Conservation (phyloP, 2,888 invertebrate genomes). For the Lycocerus yunnanus region DNA sequence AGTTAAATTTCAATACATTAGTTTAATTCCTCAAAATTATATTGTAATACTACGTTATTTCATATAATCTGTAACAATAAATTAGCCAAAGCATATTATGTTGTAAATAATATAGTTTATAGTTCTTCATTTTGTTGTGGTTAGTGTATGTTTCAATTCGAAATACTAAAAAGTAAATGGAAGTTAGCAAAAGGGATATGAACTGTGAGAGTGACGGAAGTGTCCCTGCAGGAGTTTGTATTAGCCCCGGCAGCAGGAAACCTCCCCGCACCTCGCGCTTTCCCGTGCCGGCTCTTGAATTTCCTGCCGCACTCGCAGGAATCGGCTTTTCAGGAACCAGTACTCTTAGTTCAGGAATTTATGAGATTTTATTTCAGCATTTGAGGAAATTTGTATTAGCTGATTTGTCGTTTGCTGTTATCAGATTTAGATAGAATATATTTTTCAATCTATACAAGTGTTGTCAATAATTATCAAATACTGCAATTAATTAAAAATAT, state of each 20-base stretch:
- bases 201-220: slow-evolving; percentile 36
- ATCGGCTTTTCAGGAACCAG: slow-evolving; percentile 30
- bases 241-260: slow-evolving; percentile 42
- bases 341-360: slow-evolving; percentile 38
- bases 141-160: slow-evolving; percentile 1
- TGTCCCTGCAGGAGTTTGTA: slow-evolving; percentile 36
- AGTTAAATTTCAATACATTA: not conserved
- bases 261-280: slow-evolving; percentile 43
- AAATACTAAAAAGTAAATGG: slow-evolving; percentile 26
- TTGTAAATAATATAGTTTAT: not conserved
- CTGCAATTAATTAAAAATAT: not conserved
- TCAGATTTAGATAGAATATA: slow-evolving; percentile 19
- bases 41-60: no score
- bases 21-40: no score
- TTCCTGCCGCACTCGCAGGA: slow-evolving; percentile 39
- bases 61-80: no score
- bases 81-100: no score
- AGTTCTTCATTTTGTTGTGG: not conserved
- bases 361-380: slow-evolving; percentile 41
- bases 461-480: not conserved
- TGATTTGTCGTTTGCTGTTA: slow-evolving; percentile 45
- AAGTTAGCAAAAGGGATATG: slow-evolving; percentile 33
- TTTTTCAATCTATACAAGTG: not conserved
- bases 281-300: slow-evolving; percentile 47
- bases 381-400: slow-evolving; percentile 47